These are phyloP conservation scores for Myathropa florea DNA, from an alignment of 2,888 invertebrate species.

Conservation along the genomic window DNA sequence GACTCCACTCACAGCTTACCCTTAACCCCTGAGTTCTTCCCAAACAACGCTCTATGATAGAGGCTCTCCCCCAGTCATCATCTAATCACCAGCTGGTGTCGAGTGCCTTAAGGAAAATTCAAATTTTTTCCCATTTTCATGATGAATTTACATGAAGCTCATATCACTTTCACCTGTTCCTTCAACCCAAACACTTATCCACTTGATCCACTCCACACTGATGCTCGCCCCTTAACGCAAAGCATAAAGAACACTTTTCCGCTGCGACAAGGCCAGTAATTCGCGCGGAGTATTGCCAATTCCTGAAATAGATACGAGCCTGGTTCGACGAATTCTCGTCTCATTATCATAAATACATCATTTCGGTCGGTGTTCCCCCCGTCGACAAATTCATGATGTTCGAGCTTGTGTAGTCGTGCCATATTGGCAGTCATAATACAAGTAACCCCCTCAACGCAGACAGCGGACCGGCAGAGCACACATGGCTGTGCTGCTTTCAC, in stretches of 20 bases:
- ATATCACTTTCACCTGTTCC: conserved; percentile 21
- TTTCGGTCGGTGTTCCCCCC: conserved; percentile 1
- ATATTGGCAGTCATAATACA: conserved; percentile 23
- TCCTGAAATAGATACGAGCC: conserved; percentile 31
- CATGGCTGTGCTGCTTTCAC: no score
- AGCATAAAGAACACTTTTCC: conserved; percentile 17
- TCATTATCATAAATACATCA: conserved; percentile 70
- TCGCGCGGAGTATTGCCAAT: conserved; percentile 39
- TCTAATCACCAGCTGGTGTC: conserved; percentile 17
- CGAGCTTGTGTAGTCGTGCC: conserved; percentile 15
- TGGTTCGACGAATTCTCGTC: conserved; percentile 50
- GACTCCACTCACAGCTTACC: no score
- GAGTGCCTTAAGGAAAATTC: conserved; percentile 12
- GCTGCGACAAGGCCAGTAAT: neutral
- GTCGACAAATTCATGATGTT: conserved; percentile 9
- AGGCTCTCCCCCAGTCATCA: neutral
- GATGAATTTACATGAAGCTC: conserved; percentile 33
- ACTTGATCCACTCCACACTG: conserved; percentile 36
- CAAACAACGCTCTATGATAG: no score
- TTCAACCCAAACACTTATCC: conserved; percentile 20
- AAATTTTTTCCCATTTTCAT: conserved; percentile 1
- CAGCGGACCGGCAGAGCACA: no score
- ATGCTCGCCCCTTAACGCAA: conserved; percentile 26
- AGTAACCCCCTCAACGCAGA: neutral
- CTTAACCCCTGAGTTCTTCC: no score